Conservation (phyloP, 2,888 invertebrate species). For the Chorisops tibialis region DNA sequence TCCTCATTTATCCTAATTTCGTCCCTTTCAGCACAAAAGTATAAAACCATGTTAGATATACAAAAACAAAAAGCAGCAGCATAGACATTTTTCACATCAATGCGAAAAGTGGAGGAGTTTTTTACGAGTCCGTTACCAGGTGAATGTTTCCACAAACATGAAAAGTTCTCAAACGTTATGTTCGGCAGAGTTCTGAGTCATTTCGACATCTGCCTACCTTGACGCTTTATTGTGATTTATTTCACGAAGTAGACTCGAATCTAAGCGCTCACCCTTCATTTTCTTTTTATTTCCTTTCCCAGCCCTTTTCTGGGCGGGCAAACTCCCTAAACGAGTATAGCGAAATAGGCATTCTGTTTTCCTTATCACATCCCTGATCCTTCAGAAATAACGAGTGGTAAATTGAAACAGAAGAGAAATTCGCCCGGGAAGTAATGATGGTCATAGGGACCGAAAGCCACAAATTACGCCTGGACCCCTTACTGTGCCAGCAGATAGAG, state of each 20-base stretch:
- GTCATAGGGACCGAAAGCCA: background rate
- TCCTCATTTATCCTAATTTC: slow-evolving; percentile 7
- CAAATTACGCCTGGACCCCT: slow-evolving; percentile 7
- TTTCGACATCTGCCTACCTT: slow-evolving; percentile 16
- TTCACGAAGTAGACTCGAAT: slow-evolving; percentile 3
- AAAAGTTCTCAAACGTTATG: background rate
- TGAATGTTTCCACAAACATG: slow-evolving; percentile 4
- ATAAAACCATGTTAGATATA: background rate
- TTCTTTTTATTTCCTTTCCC: slow-evolving; percentile 1
- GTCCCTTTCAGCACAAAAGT: background rate
- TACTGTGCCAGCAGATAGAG: slow-evolving; percentile 1
- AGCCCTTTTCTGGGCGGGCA: background rate
- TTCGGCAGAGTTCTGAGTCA: background rate
- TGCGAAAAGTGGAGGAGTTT: background rate
- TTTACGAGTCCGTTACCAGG: background rate
- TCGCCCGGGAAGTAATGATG: background rate
- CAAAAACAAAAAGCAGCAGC: background rate
- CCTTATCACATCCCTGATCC: too few species aligned
- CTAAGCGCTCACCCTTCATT: slow-evolving; percentile 3
- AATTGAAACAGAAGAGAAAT: slow-evolving; percentile 16
- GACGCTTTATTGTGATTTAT: slow-evolving; percentile 25
- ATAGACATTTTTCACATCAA: slow-evolving; percentile 15
- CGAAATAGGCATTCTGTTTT: background rate
- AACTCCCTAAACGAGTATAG: background rate
- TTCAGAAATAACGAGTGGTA: slow-evolving; percentile 15